Evolutionary conservation across 2,888 invertebrate species (phyloP).

Genomic region (Eurois occulta): DNA sequence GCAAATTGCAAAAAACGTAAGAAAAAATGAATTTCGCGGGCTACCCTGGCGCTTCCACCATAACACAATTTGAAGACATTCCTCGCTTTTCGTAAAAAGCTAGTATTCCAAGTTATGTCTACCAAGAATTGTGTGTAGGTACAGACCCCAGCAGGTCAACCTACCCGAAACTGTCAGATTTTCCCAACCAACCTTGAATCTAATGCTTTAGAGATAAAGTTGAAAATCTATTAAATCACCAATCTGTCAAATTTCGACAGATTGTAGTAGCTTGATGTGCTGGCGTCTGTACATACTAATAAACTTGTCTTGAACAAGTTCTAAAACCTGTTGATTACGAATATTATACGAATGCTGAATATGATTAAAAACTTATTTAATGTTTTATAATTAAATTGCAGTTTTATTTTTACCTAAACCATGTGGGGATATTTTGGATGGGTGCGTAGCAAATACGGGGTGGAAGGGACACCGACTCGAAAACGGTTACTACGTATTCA

Average conservation of each 20-base stretch:
- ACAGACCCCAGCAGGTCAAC: too few relatives aligned
- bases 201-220: too few relatives aligned
- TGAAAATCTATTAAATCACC: too few relatives aligned
- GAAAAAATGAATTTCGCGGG: too few relatives aligned
- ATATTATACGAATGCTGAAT: neutral
- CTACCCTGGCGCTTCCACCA: too few relatives aligned
- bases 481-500: too few relatives aligned
- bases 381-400: neutral
- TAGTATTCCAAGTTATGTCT: neutral
- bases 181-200: too few relatives aligned
- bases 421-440: neutral
- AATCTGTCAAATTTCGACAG: too few relatives aligned
- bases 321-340: constrained; percentile 4
- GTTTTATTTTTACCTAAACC: constrained; percentile 19
- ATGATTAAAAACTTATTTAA: neutral
- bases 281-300: neutral
- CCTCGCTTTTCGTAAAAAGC: neutral
- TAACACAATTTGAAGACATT: neutral
- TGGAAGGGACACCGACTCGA: too few relatives aligned
- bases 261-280: too few relatives aligned
- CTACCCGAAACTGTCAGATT: too few relatives aligned
- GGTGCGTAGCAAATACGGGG: neutral
- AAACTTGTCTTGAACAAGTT: constrained; percentile 18
- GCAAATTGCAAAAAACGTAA: too few relatives aligned
- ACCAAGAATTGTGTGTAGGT: neutral